Evolutionary conservation across 2,888 invertebrate genomes (phyloP).

Genomic region (Adelognathus sp.): DNA sequence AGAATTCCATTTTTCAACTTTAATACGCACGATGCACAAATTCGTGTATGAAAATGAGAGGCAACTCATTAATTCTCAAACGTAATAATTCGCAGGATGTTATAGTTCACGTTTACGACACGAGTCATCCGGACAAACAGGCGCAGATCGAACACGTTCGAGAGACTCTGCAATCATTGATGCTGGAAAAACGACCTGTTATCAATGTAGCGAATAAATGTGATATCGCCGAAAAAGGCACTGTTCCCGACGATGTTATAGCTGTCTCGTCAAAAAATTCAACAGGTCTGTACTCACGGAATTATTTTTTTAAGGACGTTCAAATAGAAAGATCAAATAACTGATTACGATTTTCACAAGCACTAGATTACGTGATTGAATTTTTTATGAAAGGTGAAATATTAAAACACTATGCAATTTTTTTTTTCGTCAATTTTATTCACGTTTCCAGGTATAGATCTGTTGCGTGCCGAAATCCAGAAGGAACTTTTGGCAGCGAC

Average conservation of each 20-base stretch:
- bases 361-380: background rate
- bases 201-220: constrained; percentile 90
- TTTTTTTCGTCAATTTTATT: background rate
- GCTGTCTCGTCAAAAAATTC: constrained; percentile 82
- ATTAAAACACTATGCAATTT: background rate
- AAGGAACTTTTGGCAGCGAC: constrained; percentile 82
- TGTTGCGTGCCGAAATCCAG: constrained; percentile 81
- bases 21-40: too few species aligned
- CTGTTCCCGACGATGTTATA: constrained; percentile 69
- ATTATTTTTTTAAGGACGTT: background rate
- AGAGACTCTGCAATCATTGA: constrained; percentile 84
- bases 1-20: too few species aligned
- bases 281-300: constrained; percentile 71
- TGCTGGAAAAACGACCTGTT: constrained; percentile 78
- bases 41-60: too few species aligned
- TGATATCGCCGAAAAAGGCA: constrained; percentile 82
- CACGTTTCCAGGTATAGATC: constrained; percentile 79
- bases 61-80: too few species aligned
- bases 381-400: background rate
- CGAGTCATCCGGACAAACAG: constrained; percentile 87
- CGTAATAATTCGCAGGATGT: constrained; percentile 84
- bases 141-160: constrained; percentile 88
- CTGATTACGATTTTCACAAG: too few species aligned
- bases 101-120: constrained; percentile 90
- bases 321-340: too few species aligned